These are phyloP conservation scores for Patiria miniata DNA, from an alignment of 35 echinoderm and acorn worm genomes.

Conservation along the genomic window DNA sequence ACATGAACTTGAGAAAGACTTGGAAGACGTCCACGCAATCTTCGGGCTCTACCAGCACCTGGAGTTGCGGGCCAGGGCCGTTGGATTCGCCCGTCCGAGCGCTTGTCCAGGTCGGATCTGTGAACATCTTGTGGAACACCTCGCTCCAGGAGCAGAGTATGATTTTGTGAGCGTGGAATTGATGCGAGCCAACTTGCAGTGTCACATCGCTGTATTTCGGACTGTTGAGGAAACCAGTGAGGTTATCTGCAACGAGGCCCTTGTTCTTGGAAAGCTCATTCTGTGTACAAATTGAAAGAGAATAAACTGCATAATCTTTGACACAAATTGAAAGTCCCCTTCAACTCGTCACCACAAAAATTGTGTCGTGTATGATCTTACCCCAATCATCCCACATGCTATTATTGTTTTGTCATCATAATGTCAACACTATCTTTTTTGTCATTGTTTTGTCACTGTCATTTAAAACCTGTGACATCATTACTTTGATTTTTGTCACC, in stretches of 20 bases:
- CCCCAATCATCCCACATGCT: too few species aligned
- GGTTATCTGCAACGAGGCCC: neutral
- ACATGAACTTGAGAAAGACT: conserved; percentile 72
- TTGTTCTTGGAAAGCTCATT: conserved; percentile 1
- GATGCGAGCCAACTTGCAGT: conserved; percentile 39
- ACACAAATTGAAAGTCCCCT: too few species aligned
- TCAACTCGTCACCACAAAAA: too few species aligned
- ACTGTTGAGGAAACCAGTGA: conserved; percentile 51
- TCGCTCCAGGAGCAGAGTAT: conserved; percentile 78
- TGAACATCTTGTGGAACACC: conserved; percentile 66
- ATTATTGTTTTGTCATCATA: too few species aligned
- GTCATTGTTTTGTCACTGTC: too few species aligned
- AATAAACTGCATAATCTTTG: too few species aligned
- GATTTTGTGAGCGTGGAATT: conserved; percentile 60
- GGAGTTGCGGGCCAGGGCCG: neutral
- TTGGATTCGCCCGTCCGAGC: neutral
- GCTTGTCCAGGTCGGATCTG: conserved; percentile 44
- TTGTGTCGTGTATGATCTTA: too few species aligned
- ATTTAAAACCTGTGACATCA: too few species aligned
- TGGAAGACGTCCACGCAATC: conserved; percentile 70
- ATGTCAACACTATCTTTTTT: too few species aligned
- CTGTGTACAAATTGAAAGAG: neutral
- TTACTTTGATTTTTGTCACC: too few species aligned
- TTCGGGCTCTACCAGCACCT: conserved; percentile 53
- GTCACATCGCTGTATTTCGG: conserved; percentile 63